Evolutionary conservation across 2,113 vertebrate species (phyloP).

Genomic region (Crotalus helleri): DNA sequence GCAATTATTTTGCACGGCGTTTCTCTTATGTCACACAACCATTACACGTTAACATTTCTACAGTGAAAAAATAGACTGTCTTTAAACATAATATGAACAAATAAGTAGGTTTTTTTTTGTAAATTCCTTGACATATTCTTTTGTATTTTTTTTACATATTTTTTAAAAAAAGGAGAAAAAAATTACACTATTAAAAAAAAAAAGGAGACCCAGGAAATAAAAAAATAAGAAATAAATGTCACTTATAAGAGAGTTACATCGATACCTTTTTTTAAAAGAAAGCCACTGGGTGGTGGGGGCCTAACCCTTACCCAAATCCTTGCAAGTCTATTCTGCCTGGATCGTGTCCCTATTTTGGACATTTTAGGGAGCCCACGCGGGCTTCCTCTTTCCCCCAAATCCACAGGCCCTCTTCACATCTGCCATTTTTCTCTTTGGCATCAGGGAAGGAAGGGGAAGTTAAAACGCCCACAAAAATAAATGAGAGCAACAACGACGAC

Average conservation of each 20-base stretch:
- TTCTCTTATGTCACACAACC: slow-evolving; percentile 56
- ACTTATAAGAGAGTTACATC: slow-evolving; percentile 69
- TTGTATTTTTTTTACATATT: slow-evolving; percentile 52
- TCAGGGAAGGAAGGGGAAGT: accelerated
- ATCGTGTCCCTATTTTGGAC: not conserved
- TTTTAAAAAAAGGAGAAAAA: slow-evolving; percentile 62
- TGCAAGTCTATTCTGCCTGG: not conserved
- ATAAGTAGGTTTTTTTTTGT: slow-evolving; percentile 74
- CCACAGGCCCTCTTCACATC: slow-evolving; percentile 1
- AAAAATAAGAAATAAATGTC: slow-evolving; percentile 62
- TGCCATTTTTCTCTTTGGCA: not conserved
- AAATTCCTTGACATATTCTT: slow-evolving; percentile 63
- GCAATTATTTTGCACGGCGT: slow-evolving; percentile 50
- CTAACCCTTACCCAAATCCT: not conserved
- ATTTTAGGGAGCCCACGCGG: not conserved
- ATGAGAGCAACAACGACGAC: not conserved
- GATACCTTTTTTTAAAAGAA: slow-evolving; percentile 58
- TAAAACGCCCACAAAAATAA: not conserved
- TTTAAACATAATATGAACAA: slow-evolving; percentile 91
- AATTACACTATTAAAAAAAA: slow-evolving; percentile 70
- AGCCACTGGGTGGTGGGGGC: slow-evolving; percentile 53
- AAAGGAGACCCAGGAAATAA: slow-evolving; percentile 48
- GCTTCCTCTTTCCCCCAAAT: not conserved
- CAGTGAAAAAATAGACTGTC: slow-evolving; percentile 98
- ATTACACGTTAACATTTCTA: slow-evolving; percentile 78